Conservation (phyloP, 2,797 vertebrate species). For the Gymnodraco acuticeps region DNA sequence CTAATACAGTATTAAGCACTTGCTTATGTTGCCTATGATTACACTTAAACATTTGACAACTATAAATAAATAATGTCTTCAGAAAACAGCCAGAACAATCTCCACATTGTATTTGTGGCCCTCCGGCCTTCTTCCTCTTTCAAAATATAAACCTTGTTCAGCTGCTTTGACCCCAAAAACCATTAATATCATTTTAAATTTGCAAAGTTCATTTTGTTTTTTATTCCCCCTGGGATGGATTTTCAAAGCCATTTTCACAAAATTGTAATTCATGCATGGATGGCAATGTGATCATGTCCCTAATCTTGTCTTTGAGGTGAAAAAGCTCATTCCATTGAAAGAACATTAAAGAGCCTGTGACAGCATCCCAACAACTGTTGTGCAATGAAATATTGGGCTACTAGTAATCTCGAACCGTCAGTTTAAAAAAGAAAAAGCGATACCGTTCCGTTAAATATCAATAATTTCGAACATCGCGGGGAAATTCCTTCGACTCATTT, state of each 20-base stretch:
- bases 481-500: too few species aligned
- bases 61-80: neutral
- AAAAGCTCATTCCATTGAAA: slow-evolving; percentile 38
- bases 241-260: slow-evolving; percentile 24
- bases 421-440: too few species aligned
- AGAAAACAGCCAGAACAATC: neutral
- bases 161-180: slow-evolving; percentile 13
- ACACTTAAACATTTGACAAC: neutral
- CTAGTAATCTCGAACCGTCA: too few species aligned
- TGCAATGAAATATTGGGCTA: too few species aligned
- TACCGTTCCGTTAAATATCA: too few species aligned
- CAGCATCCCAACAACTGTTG: too few species aligned
- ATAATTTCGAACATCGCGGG: too few species aligned
- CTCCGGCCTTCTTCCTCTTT: neutral
- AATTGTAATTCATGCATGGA: slow-evolving; percentile 44
- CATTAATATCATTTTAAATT: slow-evolving; percentile 21
- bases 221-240: neutral
- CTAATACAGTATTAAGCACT: neutral
- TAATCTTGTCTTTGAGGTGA: slow-evolving; percentile 50
- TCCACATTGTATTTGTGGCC: neutral
- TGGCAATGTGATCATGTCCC: slow-evolving; percentile 30
- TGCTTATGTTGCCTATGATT: neutral
- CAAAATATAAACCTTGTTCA: slow-evolving; percentile 6
- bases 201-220: slow-evolving; percentile 12
- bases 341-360: too few species aligned